phyloP scores from a whole-genome alignment of 2,797 vertebrate genomes.

The Poliocrania exsul region DNA sequence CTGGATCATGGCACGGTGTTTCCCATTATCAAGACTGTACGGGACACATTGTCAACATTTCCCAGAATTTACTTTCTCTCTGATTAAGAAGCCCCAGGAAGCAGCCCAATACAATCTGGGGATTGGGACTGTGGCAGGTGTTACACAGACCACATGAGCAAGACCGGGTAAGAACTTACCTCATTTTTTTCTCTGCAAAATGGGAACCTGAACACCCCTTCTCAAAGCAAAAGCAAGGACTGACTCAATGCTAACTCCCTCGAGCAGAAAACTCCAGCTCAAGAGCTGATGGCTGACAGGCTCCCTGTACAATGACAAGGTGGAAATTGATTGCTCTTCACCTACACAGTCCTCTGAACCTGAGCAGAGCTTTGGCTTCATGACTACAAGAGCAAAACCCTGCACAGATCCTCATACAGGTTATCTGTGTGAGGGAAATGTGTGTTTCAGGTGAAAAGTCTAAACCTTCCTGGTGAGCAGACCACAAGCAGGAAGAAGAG shows the following conservation, averaged over 20 bases:
- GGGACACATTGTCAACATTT: not conserved
- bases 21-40: not conserved
- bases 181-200: not conserved
- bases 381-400: not conserved
- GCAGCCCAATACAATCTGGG: not conserved
- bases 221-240: not conserved
- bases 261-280: not conserved
- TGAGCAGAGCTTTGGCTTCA: not conserved
- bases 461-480: not conserved
- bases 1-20: not conserved
- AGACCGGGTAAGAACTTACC: not conserved
- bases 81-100: not conserved
- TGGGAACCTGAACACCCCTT: not conserved
- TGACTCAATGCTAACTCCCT: not conserved
- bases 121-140: not conserved
- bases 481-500: not conserved
- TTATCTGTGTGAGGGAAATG: not conserved
- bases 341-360: not conserved
- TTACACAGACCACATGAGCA: not conserved
- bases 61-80: not conserved
- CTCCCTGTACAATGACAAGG: rapidly evolving
- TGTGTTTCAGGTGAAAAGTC: not conserved
- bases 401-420: not conserved
- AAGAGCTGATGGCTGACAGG: not conserved
- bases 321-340: not conserved